Evolutionary conservation across 2,113 vertebrate species (phyloP), one percentile per base, ranked within the genome.

Genomic region (Chrysemys picta): DNA sequence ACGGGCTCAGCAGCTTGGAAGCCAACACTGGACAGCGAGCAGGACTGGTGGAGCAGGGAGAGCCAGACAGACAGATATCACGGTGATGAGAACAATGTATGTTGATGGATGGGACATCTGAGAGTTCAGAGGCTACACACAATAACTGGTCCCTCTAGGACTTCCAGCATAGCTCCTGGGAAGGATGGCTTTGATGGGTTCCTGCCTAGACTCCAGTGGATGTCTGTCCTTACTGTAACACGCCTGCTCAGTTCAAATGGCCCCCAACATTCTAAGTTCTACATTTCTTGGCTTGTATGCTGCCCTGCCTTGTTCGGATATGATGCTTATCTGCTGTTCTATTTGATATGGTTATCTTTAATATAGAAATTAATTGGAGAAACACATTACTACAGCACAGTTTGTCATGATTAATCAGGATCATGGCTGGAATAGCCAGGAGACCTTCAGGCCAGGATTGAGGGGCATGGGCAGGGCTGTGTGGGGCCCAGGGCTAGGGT

Each of bases 231-330:
- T 24, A 4, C 6, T 31, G 4, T 25, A 27, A 80, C 83, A 2
- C 8, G 6, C 2, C 84, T 14, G 5, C 11, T 38, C 35, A 11
- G 45, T 2, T 56, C 29, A 52, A 38, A 16, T 1, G 0, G 31
- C 45, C 2, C n/a, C 1, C 2, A 47, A 5, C 14, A 2, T 35
- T 4, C 6, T 45, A 25, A 24, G 72, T 59, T 59, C 52, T 75
- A 31, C 35, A 10, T 1, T 10, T 65, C 47, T 56, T 8, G 5
- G 21, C 13, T 42, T 27, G 31, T 14, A 16, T 1, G 1, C 0
- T 1, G 1, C 8, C 21, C 38, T 9, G 16, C 25, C 16, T 24
- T 2, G 21, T 56, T 53, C 1, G 47, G 90, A 53, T 8, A 5
- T 75, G 13, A 75, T 56, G 52, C 5, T 87, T 65, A 49, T 80